Base-by-base conservation (phyloP, 2,888 invertebrate species). In the Agriopis marginaria region DNA sequence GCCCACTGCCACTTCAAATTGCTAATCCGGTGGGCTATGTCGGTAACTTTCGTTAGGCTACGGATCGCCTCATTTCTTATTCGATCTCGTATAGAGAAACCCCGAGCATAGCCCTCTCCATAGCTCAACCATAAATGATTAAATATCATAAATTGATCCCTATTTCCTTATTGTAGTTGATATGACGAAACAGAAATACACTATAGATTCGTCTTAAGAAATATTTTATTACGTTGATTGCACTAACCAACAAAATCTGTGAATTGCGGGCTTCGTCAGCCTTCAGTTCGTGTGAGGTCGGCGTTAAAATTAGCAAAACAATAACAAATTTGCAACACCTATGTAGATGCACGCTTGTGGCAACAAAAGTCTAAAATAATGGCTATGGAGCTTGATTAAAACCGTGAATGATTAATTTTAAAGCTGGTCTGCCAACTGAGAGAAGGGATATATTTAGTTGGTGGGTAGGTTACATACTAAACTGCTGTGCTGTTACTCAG, bases 241-340 rank as follows among this genome's bases (percentile, higher is more conserved):
- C 17, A 63, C 39, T 70, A 72, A 74, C 67, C 70, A 66, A 68
- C 40, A 68, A 68, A 72, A 62, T 67, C 53, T 23, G 53, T 56
- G 50, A 61, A 68, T 67, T 51, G 62, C 59, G 73, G 66, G 66
- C 71, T 71, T 72, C 14, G 63, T 56, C 71, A 72, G 72, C 76
- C 77, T 76, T 73, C 73, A 68, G 66, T 40, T 63, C 62, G 66
- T 62, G 68, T 69, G 72, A 64, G 71, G 62, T 75, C 70, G 66
- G 66, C 66, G 75, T 74, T 78, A 76, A 76, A 78, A 79, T 79
- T 78, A 77, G 77, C 76, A 63, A 68, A 73, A 75, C 72, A 73
- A 74, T 76, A 74, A 77, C 78, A 76, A 76, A 75, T 75, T 70
- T 65, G 71, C 71, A 71, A 68, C 64, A 68, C 66, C 64, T 59